Base-by-base conservation (phyloP, 53 echinoderm and acorn worm genomes). In the Astropecten irregularis region DNA sequence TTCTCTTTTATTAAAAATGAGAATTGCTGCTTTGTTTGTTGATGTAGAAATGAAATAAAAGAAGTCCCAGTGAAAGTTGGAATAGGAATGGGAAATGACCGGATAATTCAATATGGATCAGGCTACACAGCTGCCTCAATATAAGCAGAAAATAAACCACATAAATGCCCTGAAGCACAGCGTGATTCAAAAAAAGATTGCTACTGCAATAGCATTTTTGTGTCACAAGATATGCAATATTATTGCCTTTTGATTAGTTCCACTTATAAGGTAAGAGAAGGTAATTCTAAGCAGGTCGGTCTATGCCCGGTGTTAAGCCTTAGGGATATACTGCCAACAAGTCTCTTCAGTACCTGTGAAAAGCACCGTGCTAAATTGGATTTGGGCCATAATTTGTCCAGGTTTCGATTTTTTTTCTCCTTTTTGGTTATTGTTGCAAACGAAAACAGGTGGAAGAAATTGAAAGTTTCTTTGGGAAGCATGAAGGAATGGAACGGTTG, bases 391-490 rank as follows among this genome's bases (percentile, higher is more conserved):
- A 79, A 62, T 62, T 79, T 79, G 16, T 25, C 46, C 6, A n/a
- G 27, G 28, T 23, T 30, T 31, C 73, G 11, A 6, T 10, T 19
- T 33, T 71, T 40, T 77, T 77, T 42, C 6, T 49, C 29, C 2
- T 32, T 40, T 30, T 60, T 61, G 21, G 79, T 61, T 79, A 79
- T 79, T 79, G 79, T 60, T 79, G 61, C 61, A 31, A 62, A 61
- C 48, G 18, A 48, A 74, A 79, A 60, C 79, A 79, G 79, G 61
- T 62, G 79, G 74, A 55, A 74, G 56, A 74, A 57, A 74, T 74
- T 74, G 52, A 13, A 2, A 19, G 29, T 16, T 34, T 64, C 20
- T 36, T 64, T 16, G 15, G 60, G 4, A 68, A 27, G 46, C 19
- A 9, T 22, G 79, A 46, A 52, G 29, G 23, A 4, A 26, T 26